These are phyloP conservation scores for Catostomus latipinnis DNA, from an alignment of 2,797 vertebrate genomes.

Conservation along the genomic window DNA sequence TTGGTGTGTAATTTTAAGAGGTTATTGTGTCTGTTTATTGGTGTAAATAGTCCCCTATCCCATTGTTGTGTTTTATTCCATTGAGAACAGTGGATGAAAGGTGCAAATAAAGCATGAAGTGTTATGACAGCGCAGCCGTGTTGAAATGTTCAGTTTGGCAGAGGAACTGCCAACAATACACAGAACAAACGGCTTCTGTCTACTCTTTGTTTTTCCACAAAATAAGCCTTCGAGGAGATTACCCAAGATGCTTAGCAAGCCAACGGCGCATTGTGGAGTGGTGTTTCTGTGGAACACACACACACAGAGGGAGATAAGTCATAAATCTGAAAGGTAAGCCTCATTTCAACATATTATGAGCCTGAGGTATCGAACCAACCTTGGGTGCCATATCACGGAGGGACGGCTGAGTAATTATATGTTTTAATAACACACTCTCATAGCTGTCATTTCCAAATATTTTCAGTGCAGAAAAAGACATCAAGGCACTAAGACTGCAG, in stretches of 20 bases:
- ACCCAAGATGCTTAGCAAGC: constrained; percentile 30
- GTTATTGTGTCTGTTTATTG: not conserved
- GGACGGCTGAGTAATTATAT: constrained; percentile 16
- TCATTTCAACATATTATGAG: constrained; percentile 18
- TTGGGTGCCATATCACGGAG: constrained; percentile 2
- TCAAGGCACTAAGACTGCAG: constrained; percentile 27
- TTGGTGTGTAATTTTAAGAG: not conserved
- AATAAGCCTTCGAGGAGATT: constrained; percentile 22
- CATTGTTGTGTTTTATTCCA: not conserved
- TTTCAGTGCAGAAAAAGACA: constrained; percentile 15
- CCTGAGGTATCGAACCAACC: constrained; percentile 4
- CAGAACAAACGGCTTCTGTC: constrained; percentile 20
- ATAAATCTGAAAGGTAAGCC: not conserved
- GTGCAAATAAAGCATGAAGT: not conserved
- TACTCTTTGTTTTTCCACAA: constrained; percentile 30
- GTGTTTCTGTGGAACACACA: not conserved
- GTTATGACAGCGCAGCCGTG: not conserved
- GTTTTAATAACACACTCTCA: constrained; percentile 26
- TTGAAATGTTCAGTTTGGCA: not conserved
- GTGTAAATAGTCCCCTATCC: not conserved
- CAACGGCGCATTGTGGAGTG: constrained; percentile 6
- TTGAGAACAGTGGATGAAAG: constrained; percentile 1
- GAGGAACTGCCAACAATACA: not conserved
- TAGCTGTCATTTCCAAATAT: not conserved
- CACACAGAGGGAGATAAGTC: not conserved